Percentiles rank a stretch among this genome's conserved stretches.
These are phyloP conservation scores for Phrynocephalus versicolor DNA, from an alignment of 2,113 vertebrate genomes.

Conservation along the genomic window DNA sequence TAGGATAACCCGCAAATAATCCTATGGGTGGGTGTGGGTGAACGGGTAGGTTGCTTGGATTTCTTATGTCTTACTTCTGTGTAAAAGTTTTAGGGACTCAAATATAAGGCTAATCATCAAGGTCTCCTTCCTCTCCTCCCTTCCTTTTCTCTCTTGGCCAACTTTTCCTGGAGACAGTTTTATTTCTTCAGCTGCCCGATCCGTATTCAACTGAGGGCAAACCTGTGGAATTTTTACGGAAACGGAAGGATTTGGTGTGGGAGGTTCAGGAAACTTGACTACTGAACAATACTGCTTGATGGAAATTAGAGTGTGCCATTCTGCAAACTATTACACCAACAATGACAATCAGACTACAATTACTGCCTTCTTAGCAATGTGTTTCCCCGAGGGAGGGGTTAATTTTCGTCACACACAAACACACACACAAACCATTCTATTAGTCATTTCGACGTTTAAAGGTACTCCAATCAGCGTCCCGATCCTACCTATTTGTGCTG, in stretches of 20 bases:
- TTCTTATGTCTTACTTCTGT: neutral
- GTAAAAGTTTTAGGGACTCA: neutral
- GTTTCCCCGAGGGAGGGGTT: neutral
- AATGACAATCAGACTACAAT: neutral
- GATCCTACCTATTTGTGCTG: neutral
- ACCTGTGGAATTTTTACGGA: neutral
- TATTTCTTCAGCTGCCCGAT: neutral
- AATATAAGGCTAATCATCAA: too few species aligned
- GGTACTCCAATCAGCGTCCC: too few species aligned
- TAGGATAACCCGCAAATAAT: neutral
- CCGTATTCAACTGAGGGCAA: neutral
- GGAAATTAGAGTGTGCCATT: neutral
- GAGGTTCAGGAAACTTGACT: neutral
- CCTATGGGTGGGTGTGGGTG: neutral
- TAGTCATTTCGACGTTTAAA: neutral
- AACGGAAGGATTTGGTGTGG: too few species aligned
- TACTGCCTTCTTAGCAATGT: neutral
- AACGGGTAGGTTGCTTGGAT: neutral
- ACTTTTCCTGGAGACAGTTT: neutral
- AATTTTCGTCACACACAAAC: neutral
- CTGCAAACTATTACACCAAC: too few species aligned
- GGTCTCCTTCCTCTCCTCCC: neutral
- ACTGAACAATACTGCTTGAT: neutral
- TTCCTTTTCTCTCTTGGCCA: neutral
- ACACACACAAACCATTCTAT: neutral